Evolutionary conservation across 2,113 vertebrate genomes (phyloP).

Genomic region (Pituophis catenifer): DNA sequence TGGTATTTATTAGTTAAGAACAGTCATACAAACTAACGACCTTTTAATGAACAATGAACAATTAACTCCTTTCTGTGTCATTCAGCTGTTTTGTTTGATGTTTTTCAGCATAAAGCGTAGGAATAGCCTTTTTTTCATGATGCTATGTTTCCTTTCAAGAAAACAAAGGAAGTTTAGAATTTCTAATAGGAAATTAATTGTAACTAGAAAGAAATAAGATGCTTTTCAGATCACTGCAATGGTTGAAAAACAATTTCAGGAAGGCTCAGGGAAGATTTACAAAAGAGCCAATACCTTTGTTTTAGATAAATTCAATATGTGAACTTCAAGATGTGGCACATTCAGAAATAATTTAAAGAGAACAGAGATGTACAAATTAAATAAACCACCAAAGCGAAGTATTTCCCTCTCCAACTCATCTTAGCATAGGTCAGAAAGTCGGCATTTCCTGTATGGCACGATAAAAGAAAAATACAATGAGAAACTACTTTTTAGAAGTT

Average conservation of each 20-base stretch:
- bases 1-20: constrained; percentile 44
- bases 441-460: neutral
- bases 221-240: neutral
- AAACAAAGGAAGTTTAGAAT: neutral
- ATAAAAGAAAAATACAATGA: neutral
- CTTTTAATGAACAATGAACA: constrained; percentile 34
- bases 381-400: neutral
- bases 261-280: neutral
- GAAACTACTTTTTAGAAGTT: neutral
- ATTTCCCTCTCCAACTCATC: neutral
- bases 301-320: neutral
- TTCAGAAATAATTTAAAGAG: neutral
- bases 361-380: neutral
- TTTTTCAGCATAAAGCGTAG: neutral
- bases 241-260: neutral
- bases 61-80: constrained; percentile 9
- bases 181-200: neutral
- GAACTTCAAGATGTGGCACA: neutral
- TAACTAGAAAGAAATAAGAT: neutral
- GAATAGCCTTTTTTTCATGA: neutral
- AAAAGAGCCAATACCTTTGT: neutral
- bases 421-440: neutral
- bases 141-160: neutral
- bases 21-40: constrained; percentile 18
- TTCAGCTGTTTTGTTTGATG: constrained; percentile 14